These are phyloP conservation scores for Rhagologus leucostigma DNA, from an alignment of 2,113 vertebrate species.

Conservation along the genomic window DNA sequence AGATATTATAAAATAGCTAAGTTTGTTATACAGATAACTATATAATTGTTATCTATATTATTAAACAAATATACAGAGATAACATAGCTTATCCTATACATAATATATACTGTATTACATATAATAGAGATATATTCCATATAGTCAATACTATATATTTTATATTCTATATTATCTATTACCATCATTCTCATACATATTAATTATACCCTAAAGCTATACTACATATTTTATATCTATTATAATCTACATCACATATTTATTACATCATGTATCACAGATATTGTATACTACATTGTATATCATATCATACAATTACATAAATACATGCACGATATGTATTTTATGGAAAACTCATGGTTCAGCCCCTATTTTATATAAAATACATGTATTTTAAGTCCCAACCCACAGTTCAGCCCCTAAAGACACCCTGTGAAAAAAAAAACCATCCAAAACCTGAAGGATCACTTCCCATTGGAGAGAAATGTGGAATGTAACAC, in stretches of 20 bases:
- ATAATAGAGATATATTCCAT: neutral
- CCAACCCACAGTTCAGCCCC: neutral
- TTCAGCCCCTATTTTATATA: neutral
- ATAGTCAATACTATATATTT: too few species aligned
- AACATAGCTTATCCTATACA: neutral
- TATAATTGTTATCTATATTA: neutral
- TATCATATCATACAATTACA: neutral
- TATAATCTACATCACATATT: neutral
- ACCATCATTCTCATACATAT: neutral
- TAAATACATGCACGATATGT: accelerated
- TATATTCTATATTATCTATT: neutral
- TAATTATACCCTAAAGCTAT: neutral
- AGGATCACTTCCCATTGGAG: neutral
- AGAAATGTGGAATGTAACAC: neutral
- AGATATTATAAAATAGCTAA: too few species aligned
- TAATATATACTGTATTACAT: neutral
- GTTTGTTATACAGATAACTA: too few species aligned
- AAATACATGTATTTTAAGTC: neutral
- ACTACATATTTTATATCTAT: neutral
- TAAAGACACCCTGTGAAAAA: neutral
- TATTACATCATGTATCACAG: neutral
- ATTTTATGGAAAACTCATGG: neutral
- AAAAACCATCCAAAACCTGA: neutral
- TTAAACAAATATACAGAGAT: neutral
- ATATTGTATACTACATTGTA: neutral